Evolutionary conservation across 2,113 vertebrate species (phyloP).

Genomic region (Plecotus auritus): DNA sequence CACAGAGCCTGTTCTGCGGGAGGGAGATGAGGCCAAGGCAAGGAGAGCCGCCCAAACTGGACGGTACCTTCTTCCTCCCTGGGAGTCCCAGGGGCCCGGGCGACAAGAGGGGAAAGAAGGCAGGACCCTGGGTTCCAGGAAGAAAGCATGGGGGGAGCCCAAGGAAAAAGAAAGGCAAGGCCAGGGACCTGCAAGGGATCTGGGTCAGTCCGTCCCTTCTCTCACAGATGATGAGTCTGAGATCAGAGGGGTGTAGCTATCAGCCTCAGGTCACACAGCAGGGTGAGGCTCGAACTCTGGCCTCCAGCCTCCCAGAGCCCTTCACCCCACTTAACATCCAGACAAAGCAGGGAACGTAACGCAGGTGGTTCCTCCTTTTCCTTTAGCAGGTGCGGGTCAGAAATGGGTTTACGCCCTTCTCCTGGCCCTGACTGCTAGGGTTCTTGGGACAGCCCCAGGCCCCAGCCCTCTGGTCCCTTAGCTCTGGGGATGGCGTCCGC

Average conservation of each 20-base stretch:
- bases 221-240: neutral
- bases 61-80: neutral
- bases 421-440: neutral
- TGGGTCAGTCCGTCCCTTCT: neutral
- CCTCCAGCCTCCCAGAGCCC: neutral
- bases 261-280: neutral
- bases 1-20: neutral
- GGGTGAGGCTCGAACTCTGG: neutral
- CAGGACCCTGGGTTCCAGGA: neutral
- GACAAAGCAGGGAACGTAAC: too few relatives aligned
- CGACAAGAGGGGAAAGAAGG: neutral
- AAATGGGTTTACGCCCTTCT: neutral
- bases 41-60: accelerated
- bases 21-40: neutral
- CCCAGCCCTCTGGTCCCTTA: neutral
- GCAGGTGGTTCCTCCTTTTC: neutral
- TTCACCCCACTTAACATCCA: conserved; percentile 24
- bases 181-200: neutral
- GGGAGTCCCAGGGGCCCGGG: too few relatives aligned
- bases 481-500: neutral
- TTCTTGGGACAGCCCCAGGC: neutral
- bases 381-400: neutral
- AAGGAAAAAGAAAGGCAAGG: neutral
- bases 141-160: neutral
- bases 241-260: neutral